These are phyloP conservation scores for Chaunax sp. DNA, from an alignment of 2,797 vertebrate species.

Conservation along the genomic window DNA sequence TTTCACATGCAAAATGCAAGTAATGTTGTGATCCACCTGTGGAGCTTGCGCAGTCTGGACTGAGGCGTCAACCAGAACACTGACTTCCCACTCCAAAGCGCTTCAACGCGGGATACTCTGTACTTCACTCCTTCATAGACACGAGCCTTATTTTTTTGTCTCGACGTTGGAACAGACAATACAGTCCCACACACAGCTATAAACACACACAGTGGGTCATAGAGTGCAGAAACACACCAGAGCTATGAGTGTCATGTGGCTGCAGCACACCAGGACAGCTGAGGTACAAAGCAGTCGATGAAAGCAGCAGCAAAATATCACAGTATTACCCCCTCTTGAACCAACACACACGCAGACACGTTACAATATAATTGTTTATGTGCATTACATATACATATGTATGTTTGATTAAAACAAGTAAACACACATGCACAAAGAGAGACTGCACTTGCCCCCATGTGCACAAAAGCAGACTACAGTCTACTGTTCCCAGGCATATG, in stretches of 20 bases:
- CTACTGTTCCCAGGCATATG: conserved; percentile 57
- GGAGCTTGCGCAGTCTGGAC: conserved; percentile 14
- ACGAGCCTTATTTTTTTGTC: conserved; percentile 32
- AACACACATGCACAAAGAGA: conserved; percentile 28
- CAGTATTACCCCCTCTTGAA: conserved; percentile 35
- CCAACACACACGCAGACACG: conserved; percentile 7
- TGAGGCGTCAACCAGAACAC: conserved; percentile 10
- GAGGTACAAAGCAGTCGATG: conserved; percentile 62
- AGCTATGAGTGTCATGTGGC: conserved; percentile 74
- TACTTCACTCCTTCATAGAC: conserved; percentile 33
- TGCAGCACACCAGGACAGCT: conserved; percentile 73
- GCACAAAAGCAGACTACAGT: conserved; percentile 54
- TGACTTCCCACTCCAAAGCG: conserved; percentile 15
- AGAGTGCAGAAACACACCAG: conserved; percentile 71
- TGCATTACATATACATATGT: too few species aligned
- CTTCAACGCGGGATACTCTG: conserved; percentile 16
- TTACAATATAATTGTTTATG: too few species aligned
- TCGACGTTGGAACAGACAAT: conserved; percentile 38
- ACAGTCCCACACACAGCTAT: conserved; percentile 18
- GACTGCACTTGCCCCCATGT: conserved; percentile 59
- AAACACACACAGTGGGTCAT: conserved; percentile 64
- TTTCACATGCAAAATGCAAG: too few species aligned
- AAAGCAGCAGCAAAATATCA: conserved; percentile 63
- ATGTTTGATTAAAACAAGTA: neutral
- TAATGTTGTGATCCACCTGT: conserved; percentile 25